These are phyloP conservation scores for Drosophila austrosaltans DNA, from an alignment of 2,888 invertebrate genomes.

Conservation along the genomic window DNA sequence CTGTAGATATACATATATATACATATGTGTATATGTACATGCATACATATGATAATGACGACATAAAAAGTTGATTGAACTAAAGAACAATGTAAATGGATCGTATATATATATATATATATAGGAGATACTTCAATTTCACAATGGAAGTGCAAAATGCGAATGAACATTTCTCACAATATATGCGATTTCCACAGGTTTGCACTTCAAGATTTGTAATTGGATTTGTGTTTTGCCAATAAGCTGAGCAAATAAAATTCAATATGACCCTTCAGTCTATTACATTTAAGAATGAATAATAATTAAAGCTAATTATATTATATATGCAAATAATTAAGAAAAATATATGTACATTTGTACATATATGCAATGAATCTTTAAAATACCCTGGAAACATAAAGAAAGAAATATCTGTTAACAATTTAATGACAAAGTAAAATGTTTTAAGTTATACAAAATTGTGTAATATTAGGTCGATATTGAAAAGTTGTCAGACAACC, in stretches of 20 bases:
- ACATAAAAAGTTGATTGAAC: slow-evolving; percentile 9
- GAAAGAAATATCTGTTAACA: not conserved
- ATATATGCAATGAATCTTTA: no score
- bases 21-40: not conserved
- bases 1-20: not conserved
- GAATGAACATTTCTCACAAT: not conserved
- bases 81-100: not conserved
- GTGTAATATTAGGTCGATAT: no score
- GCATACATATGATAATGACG: no score
- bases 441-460: no score
- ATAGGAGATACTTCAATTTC: not conserved
- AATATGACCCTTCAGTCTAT: not conserved
- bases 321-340: not conserved
- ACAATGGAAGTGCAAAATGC: slow-evolving; percentile 7
- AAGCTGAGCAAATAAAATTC: not conserved
- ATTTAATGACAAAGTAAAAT: no score
- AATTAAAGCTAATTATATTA: not conserved
- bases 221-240: not conserved
- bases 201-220: slow-evolving; percentile 1
- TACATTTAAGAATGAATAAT: not conserved
- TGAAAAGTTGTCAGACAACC: not conserved
- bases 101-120: not conserved
- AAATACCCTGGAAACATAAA: not conserved
- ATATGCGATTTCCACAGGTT: not conserved
- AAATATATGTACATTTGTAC: no score